Percentiles rank a stretch among this genome's conserved stretches.
phyloP scores from a whole-genome alignment of 2,113 vertebrate genomes.

The Numenius arquata region DNA sequence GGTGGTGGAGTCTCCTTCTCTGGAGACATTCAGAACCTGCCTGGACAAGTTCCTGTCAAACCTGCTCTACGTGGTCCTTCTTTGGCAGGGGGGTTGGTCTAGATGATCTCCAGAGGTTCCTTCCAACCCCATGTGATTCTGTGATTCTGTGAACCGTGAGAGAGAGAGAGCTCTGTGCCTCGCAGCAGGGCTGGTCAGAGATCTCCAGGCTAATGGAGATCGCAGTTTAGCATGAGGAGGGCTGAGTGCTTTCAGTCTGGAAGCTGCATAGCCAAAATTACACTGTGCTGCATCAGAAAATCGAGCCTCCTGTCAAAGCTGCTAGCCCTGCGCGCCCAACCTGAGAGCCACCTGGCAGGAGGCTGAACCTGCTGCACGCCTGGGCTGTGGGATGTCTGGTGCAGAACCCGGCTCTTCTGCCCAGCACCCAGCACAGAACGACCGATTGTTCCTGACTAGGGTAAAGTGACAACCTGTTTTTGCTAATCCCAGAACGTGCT shows the following conservation, averaged over 20 bases:
- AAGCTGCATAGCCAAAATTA: background rate
- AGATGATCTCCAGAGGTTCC: no score
- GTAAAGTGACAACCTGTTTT: constrained; percentile 43
- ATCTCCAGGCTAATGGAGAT: background rate
- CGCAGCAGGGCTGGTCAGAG: background rate
- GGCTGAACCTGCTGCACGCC: background rate
- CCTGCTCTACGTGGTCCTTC: no score
- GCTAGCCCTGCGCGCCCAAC: background rate
- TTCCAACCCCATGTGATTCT: no score
- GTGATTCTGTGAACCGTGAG: no score
- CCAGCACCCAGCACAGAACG: background rate
- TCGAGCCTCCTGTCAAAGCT: background rate
- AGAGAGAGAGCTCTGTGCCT: background rate
- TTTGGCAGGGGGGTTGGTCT: no score
- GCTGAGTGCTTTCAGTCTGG: background rate
- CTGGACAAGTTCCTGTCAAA: no score
- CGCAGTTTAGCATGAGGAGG: background rate
- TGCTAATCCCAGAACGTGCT: constrained; percentile 51
- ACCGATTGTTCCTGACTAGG: background rate
- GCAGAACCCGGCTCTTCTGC: background rate
- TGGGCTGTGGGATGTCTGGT: background rate
- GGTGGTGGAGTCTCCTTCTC: no score
- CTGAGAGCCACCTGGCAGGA: constrained; percentile 6
- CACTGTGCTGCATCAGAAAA: background rate
- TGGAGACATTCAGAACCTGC: no score